Percentiles rank a stretch among this genome's conserved stretches.
Conservation (phyloP, 2,113 vertebrate species). For the Theristicus caerulescens region DNA sequence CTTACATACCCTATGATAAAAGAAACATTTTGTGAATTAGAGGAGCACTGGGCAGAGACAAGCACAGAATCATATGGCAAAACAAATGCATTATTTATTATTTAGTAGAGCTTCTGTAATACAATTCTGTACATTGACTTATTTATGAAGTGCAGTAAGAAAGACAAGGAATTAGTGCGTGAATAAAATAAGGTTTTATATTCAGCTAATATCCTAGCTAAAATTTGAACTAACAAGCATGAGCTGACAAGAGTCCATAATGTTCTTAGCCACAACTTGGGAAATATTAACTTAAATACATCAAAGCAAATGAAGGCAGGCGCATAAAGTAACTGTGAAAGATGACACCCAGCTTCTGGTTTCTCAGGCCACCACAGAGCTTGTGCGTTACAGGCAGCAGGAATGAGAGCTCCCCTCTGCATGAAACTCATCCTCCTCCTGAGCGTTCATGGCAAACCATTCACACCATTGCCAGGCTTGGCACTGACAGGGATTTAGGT, state of each 20-base stretch:
- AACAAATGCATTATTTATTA: conserved; percentile 52
- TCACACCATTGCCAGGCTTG: neutral
- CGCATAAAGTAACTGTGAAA: neutral
- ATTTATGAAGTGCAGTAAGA: conserved; percentile 42
- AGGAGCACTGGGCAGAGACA: neutral
- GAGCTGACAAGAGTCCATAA: neutral
- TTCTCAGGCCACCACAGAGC: neutral
- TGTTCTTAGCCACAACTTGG: neutral
- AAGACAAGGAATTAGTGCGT: neutral
- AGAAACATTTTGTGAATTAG: neutral
- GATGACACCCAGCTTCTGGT: neutral
- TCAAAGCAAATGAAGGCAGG: neutral
- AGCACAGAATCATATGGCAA: conserved; percentile 1
- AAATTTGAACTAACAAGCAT: neutral
- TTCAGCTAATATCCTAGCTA: neutral
- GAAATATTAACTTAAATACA: neutral
- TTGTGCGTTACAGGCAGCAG: neutral
- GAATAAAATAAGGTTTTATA: neutral
- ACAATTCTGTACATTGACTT: conserved; percentile 8
- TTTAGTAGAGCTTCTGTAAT: conserved; percentile 27
- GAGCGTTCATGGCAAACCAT: neutral
- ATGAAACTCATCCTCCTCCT: neutral
- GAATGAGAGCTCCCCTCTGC: neutral
- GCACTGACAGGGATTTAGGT: neutral
- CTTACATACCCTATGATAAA: neutral